phyloP scores from a whole-genome alignment of 2,113 vertebrate species.

The Meriones unguiculatus region DNA sequence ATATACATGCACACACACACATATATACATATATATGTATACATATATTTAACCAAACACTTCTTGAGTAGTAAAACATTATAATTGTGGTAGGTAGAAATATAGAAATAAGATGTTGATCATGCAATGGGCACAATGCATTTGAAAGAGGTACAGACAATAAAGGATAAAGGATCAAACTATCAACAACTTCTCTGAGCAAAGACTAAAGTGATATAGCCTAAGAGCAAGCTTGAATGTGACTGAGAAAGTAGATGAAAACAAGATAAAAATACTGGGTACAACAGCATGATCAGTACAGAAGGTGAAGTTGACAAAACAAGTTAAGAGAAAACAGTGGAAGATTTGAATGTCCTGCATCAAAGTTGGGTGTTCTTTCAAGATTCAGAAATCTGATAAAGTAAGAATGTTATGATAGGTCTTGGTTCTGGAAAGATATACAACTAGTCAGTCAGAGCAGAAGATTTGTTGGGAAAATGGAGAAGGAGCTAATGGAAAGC shows the following conservation, averaged over 20 bases:
- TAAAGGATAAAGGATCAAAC: not conserved
- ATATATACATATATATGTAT: not conserved
- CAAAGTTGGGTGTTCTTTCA: not conserved
- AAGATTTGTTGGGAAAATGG: not conserved
- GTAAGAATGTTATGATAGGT: not conserved
- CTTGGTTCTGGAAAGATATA: conserved; percentile 47
- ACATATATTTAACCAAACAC: not conserved
- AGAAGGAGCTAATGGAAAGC: conserved; percentile 24
- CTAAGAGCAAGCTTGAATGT: conserved; percentile 38
- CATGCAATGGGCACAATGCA: not conserved
- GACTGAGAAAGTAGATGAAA: not conserved
- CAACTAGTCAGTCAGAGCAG: not conserved
- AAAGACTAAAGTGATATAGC: conserved; percentile 13
- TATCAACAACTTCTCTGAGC: not conserved
- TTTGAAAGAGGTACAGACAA: not conserved
- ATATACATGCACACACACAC: not conserved
- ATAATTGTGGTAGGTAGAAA: not conserved
- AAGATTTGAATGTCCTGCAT: not conserved
- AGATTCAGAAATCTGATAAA: conserved; percentile 14
- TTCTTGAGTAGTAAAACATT: not conserved
- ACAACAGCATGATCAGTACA: not conserved
- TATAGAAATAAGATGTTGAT: not conserved
- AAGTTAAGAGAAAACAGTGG: conserved; percentile 38
- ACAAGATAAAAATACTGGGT: conserved; percentile 17
- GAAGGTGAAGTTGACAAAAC: not conserved